phyloP scores from a whole-genome alignment of 2,797 vertebrate genomes.

The Numenius phaeopus region DNA sequence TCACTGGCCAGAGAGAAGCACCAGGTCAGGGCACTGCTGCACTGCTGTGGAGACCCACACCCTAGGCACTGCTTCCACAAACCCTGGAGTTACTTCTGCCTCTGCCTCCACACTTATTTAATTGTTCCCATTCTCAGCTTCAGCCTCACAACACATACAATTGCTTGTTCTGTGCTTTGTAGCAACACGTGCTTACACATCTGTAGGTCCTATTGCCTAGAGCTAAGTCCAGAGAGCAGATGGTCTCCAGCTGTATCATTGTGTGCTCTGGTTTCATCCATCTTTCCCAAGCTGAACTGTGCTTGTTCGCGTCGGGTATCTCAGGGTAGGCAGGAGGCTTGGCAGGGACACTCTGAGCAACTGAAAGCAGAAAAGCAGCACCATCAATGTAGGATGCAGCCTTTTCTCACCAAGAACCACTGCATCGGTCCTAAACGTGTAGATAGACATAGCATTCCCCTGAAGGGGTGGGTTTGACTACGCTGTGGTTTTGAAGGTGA shows the following conservation, averaged over 20 bases:
- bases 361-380: background rate
- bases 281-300: background rate
- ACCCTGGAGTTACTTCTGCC: background rate
- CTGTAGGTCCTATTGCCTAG: background rate
- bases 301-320: background rate
- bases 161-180: background rate
- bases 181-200: background rate
- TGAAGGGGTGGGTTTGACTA: background rate
- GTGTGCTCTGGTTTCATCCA: background rate
- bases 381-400: fast-evolving
- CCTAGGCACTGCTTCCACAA: background rate
- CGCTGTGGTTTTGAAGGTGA: background rate
- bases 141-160: background rate
- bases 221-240: background rate
- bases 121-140: background rate
- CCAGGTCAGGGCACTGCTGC: background rate
- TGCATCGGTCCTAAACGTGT: background rate
- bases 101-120: background rate
- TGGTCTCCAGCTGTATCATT: background rate
- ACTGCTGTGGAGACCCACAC: background rate
- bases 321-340: background rate
- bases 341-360: background rate
- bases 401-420: background rate
- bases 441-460: background rate
- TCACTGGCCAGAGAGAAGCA: background rate